Evolutionary conservation across 2,797 vertebrate species (phyloP), one percentile per base, ranked within the genome.

Genomic region (Gila robusta): DNA sequence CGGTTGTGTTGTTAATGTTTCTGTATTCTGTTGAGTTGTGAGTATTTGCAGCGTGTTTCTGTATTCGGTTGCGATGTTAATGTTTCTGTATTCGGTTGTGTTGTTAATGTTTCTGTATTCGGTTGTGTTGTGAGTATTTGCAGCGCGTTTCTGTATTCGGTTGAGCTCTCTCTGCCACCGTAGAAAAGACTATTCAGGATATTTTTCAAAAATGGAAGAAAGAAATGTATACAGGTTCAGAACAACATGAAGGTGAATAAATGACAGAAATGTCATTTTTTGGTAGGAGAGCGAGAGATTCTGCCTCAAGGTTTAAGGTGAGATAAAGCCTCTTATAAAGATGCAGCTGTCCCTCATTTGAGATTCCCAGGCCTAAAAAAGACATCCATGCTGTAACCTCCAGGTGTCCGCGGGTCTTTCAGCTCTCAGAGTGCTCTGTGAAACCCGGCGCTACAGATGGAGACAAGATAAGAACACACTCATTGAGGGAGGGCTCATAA

Each of bases 361-460:
- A 92, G 91, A 64, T 39, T 89, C 88, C 91, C 92, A 87, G 89
- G 76, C 88, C 71, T 81, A 83, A 89, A 84, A 49, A 70, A 83
- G 88, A 83, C 21, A 73, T 86, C 87, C 81, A 89, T 89, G 91
- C 44, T 35, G 21, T 83, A 32, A 87, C 83, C 81, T 91, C 93
- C 94, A 96, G 95, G 95, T 95, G 95, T 94, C 92, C 92, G 91
- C 87, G 87, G 82, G 81, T 90, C 93, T 95, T 95, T 95, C 94
- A 95, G 93, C 47, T 90, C 91, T 91, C 85, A 91, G 90, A 91
- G 89, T 90, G 91, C 90, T 91, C 87, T 87, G 89, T 92, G 89
- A 91, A 88, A 79, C 86, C 67, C 87, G 86, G 90, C 85, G 88
- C 89, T 87, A 89, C 90, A 86, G 54, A 80, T 71, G 81, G 67